A percentile compares a stretch with the other conserved stretches of the same genome.
Conservation (phyloP, 2,797 vertebrate genomes). For the Sus cebifrons region DNA sequence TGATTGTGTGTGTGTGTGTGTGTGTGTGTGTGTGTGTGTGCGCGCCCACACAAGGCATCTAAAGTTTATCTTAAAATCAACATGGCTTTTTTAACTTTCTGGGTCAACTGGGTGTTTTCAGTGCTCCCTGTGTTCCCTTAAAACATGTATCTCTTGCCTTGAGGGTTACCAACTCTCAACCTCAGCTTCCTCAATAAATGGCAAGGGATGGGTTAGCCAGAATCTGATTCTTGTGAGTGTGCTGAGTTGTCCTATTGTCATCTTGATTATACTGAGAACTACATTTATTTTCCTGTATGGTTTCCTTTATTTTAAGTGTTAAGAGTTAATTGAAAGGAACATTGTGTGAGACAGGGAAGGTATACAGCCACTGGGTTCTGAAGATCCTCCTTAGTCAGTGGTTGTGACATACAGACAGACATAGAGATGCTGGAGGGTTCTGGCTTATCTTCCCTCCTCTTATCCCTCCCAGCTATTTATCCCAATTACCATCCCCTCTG, state of each 20-base stretch:
- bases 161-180: not conserved
- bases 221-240: not conserved
- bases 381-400: not conserved
- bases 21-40: not conserved
- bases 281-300: not conserved
- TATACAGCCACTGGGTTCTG: not conserved
- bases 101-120: not conserved
- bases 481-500: not conserved
- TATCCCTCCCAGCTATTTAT: not conserved
- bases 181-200: not conserved
- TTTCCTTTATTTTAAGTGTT: constrained; percentile 2
- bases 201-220: not conserved
- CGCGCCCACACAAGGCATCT: not conserved
- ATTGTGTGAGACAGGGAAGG: not conserved
- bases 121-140: not conserved
- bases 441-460: not conserved
- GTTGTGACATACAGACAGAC: not conserved
- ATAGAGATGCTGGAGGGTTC: not conserved
- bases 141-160: not conserved
- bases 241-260: not conserved
- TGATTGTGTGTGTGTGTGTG: not conserved
- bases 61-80: not conserved
- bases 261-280: not conserved
- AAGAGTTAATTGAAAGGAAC: not conserved
- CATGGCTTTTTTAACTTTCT: not conserved